A percentile compares a stretch with the other conserved stretches of the same genome.
Evolutionary conservation across 2,113 vertebrate genomes (phyloP).

Genomic region (Apteryx mantelli): DNA sequence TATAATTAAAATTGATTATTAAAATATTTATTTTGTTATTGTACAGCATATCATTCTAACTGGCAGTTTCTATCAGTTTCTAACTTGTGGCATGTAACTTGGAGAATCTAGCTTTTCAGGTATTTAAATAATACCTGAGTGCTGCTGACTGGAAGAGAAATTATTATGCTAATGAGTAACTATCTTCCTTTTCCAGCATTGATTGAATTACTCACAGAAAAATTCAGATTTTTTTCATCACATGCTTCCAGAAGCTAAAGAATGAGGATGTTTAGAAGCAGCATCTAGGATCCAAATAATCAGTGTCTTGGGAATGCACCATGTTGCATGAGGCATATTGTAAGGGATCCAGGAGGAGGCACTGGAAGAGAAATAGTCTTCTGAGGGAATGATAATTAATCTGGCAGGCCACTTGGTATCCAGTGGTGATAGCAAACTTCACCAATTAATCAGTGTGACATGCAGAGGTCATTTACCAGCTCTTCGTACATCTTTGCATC

Average conservation of each 20-base stretch:
- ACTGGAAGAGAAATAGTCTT: conserved; percentile 2
- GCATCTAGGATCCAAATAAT: background rate
- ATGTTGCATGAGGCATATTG: background rate
- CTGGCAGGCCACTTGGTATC: background rate
- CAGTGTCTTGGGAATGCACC: fast-evolving
- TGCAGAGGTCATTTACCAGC: background rate
- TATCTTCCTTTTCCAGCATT: background rate
- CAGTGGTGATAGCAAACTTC: background rate
- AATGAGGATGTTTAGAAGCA: background rate
- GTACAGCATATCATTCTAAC: background rate
- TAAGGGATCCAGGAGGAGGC: background rate
- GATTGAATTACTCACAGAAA: background rate
- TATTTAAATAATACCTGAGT: background rate
- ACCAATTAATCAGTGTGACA: conserved; percentile 47
- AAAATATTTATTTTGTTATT: background rate
- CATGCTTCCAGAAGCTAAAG: background rate
- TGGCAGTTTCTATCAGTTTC: background rate
- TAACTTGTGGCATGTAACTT: background rate
- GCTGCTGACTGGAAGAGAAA: background rate
- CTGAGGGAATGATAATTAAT: conserved; percentile 1
- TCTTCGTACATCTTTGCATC: background rate
- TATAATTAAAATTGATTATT: background rate
- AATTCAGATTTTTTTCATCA: background rate
- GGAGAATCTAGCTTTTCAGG: background rate
- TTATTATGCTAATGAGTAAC: background rate